A percentile compares a stretch with the other conserved stretches of the same genome.
Conservation (phyloP, 2,797 vertebrate genomes). For the Gallinago nigripennis region DNA sequence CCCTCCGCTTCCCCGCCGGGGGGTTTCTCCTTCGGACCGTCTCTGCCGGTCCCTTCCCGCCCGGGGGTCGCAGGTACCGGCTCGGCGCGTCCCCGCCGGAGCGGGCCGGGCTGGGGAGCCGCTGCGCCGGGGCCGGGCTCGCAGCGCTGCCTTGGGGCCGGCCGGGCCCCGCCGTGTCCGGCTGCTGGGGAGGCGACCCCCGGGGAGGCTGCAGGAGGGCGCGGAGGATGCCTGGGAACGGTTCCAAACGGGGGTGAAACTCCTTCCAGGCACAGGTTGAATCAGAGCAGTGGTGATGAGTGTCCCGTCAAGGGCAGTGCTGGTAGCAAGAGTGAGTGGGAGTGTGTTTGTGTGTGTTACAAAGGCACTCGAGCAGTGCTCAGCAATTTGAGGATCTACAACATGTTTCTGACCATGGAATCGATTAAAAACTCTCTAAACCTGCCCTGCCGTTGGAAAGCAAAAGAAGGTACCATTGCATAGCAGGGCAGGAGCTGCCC, state of each 20-base stretch:
- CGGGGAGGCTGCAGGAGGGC: not conserved
- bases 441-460: not conserved
- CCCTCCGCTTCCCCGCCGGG: rapidly evolving
- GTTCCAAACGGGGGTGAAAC: not conserved
- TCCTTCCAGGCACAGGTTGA: not conserved
- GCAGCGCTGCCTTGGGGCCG: not conserved
- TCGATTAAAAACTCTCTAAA: not conserved
- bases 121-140: not conserved
- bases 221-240: not conserved
- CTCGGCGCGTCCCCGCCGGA: too few species aligned
- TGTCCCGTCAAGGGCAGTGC: not conserved
- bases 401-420: rapidly evolving
- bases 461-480: not conserved
- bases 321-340: not conserved
- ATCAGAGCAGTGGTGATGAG: not conserved
- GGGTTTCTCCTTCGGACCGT: not conserved
- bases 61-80: not conserved
- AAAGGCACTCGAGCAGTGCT: not conserved
- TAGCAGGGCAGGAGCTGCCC: not conserved
- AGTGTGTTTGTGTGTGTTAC: not conserved
- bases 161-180: not conserved
- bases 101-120: not conserved
- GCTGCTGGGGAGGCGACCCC: not conserved
- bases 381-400: not conserved
- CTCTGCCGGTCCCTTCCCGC: not conserved